A percentile compares a stretch with the other conserved stretches of the same genome.
phyloP scores from a whole-genome alignment of 2,113 vertebrate species.

The Tachysurus vachellii region DNA sequence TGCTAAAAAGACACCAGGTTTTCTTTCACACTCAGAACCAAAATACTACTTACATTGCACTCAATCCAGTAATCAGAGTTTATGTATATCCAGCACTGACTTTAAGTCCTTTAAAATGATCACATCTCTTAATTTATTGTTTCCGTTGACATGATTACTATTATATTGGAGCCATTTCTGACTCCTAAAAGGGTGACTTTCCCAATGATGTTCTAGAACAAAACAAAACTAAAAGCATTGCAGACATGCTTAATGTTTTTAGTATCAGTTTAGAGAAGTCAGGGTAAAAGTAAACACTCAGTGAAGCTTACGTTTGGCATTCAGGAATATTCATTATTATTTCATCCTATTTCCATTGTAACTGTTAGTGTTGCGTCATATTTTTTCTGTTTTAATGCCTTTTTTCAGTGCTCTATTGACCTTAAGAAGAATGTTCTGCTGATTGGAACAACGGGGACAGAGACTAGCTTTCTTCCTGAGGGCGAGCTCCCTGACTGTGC shows the following conservation, averaged over 20 bases:
- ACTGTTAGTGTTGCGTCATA: no score
- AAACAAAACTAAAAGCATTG: neutral
- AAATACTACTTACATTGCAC: neutral
- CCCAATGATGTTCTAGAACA: neutral
- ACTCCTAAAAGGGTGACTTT: neutral
- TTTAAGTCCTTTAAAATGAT: neutral
- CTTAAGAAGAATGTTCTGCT: slow-evolving; percentile 93
- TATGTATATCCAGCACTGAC: neutral
- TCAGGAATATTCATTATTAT: neutral
- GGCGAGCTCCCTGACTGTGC: slow-evolving; percentile 94
- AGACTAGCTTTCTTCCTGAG: slow-evolving; percentile 91
- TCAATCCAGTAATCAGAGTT: neutral
- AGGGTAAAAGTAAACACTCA: neutral
- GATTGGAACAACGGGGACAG: slow-evolving; percentile 91
- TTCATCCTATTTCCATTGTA: neutral
- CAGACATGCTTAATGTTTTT: neutral
- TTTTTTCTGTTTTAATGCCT: neutral
- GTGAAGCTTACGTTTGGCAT: neutral
- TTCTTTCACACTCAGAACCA: slow-evolving; percentile 10
- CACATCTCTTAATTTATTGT: neutral
- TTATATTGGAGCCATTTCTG: neutral
- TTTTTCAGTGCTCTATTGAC: slow-evolving; percentile 90
- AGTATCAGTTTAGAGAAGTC: neutral
- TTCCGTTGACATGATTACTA: neutral
- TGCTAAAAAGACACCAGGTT: slow-evolving; percentile 98